Evolutionary conservation across 2,113 vertebrate species (phyloP).

Genomic region (Polypterus senegalus): DNA sequence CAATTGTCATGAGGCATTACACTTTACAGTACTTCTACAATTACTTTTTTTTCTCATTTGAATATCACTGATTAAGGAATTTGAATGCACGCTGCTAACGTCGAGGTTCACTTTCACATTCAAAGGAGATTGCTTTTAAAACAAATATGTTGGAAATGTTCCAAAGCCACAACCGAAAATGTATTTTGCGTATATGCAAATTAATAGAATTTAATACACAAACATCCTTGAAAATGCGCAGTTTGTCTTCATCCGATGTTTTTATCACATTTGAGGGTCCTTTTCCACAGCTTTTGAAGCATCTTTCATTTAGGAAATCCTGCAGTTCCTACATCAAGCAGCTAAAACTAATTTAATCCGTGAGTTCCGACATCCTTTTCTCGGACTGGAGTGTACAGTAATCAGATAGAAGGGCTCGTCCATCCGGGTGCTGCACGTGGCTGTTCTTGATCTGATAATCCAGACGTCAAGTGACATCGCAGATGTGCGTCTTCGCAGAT

Average conservation of each 20-base stretch:
- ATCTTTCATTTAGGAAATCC: constrained; percentile 94
- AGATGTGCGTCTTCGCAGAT: no score
- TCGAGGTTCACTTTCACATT: no score
- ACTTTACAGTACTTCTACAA: no score
- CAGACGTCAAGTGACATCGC: constrained; percentile 78
- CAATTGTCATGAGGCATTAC: no score
- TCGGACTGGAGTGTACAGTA: constrained; percentile 26
- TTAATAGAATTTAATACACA: background rate
- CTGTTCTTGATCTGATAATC: constrained; percentile 89
- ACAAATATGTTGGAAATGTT: no score
- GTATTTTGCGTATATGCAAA: no score
- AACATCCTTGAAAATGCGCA: background rate
- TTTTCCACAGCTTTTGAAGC: constrained; percentile 88
- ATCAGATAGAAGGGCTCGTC: constrained; percentile 79
- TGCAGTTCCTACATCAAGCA: constrained; percentile 88
- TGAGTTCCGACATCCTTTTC: constrained; percentile 38
- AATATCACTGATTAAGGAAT: no score
- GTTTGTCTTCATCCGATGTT: background rate
- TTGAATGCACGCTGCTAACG: no score
- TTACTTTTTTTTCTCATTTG: no score
- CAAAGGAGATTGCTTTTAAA: no score
- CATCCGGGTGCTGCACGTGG: constrained; percentile 75
- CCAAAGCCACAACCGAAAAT: no score
- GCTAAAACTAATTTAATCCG: constrained; percentile 70
- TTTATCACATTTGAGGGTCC: constrained; percentile 72